These are phyloP conservation scores for Dicaeum eximium DNA, from an alignment of 2,113 vertebrate genomes.

Conservation along the genomic window DNA sequence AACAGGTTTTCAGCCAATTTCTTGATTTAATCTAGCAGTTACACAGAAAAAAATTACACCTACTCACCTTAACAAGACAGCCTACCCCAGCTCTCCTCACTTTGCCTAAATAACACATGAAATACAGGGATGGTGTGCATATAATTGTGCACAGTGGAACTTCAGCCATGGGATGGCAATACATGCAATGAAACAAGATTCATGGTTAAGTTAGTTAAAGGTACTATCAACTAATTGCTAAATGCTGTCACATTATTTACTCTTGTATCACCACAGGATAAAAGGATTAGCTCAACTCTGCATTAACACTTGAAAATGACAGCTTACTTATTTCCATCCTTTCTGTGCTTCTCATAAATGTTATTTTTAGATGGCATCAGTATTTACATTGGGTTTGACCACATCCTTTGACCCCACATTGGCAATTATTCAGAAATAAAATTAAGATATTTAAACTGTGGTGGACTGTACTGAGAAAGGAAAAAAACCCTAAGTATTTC, in stretches of 20 bases:
- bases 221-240: neutral
- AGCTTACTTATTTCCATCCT: neutral
- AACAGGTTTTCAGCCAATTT: neutral
- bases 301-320: neutral
- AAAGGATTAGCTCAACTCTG: neutral
- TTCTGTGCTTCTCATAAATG: neutral
- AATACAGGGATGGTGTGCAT: neutral
- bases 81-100: neutral
- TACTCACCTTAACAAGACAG: neutral
- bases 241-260: neutral
- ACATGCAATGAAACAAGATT: neutral
- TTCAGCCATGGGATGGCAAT: neutral
- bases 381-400: neutral
- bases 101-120: neutral
- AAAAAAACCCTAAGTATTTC: neutral
- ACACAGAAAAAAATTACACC: neutral
- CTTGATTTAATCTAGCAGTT: neutral
- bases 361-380: neutral
- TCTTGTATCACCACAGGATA: neutral
- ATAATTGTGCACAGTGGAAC: neutral
- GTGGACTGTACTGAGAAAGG: neutral
- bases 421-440: neutral
- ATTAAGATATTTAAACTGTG: neutral
- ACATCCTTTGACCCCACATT: neutral
- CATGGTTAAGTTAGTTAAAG: neutral